Conservation (phyloP, 2,113 vertebrate species). For the Tenebrosternarchus preto region DNA sequence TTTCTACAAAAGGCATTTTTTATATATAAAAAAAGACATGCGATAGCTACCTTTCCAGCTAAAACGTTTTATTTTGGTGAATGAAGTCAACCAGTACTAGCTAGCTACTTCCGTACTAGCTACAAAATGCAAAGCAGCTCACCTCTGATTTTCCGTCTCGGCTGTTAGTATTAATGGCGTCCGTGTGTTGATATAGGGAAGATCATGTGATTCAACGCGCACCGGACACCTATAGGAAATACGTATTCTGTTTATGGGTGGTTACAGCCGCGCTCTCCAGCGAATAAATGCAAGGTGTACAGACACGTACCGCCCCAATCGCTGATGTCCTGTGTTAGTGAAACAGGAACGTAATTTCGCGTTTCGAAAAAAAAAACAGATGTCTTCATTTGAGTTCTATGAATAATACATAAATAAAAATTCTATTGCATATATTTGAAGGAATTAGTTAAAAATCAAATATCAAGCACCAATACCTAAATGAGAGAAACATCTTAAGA, state of each 20-base stretch:
- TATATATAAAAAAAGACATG: no score
- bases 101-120: neutral
- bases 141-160: conserved; percentile 62
- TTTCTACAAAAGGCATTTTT: neutral
- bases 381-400: neutral
- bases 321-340: neutral
- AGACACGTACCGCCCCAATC: neutral
- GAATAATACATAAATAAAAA: neutral
- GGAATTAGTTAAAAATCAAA: neutral
- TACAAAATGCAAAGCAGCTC: conserved; percentile 43
- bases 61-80: no score
- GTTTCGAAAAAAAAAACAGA: neutral
- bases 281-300: conserved; percentile 6
- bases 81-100: neutral
- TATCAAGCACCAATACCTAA: neutral
- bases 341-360: neutral
- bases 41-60: no score
- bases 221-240: conserved; percentile 22
- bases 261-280: conserved; percentile 1
- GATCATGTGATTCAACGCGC: conserved; percentile 61
- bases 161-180: conserved; percentile 61
- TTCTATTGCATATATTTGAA: neutral
- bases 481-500: neutral
- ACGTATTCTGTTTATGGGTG: neutral
- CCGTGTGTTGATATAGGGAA: conserved; percentile 61